These are phyloP conservation scores for Myiozetetes cayanensis DNA, from an alignment of 2,113 vertebrate genomes.

Conservation along the genomic window DNA sequence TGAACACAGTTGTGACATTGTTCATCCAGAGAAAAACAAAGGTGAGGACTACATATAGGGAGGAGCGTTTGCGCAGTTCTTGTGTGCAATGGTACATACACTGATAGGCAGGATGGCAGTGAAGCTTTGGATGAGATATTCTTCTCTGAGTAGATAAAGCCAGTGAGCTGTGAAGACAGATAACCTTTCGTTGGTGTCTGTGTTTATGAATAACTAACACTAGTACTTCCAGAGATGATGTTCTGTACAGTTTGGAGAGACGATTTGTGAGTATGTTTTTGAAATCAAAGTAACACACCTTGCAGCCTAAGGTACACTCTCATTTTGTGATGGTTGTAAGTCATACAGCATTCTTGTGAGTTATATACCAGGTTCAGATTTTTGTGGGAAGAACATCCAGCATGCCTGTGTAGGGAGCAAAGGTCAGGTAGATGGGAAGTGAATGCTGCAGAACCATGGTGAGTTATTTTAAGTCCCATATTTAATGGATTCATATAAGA, in stretches of 20 bases:
- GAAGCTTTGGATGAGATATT: neutral
- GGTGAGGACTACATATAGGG: neutral
- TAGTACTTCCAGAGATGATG: neutral
- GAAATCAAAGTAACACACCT: neutral
- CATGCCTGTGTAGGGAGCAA: neutral
- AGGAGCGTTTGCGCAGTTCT: neutral
- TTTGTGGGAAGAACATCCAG: neutral
- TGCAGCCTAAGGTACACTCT: neutral
- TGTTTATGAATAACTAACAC: neutral
- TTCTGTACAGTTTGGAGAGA: neutral
- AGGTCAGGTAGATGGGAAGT: conserved; percentile 30
- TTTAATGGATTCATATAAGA: conserved; percentile 30
- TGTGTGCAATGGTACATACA: neutral
- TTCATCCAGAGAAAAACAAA: neutral
- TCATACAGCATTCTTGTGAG: neutral
- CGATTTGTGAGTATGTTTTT: conserved; percentile 10
- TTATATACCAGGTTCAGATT: neutral
- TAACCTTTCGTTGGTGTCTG: neutral
- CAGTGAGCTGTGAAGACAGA: conserved; percentile 1
- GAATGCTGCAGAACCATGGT: neutral
- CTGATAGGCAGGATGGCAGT: neutral
- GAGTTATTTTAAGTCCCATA: conserved; percentile 10
- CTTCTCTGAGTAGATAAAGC: neutral
- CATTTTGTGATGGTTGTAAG: neutral
- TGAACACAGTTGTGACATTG: neutral